phyloP scores from a whole-genome alignment of 1,140 invertebrate species.

The Nephila pilipes region DNA sequence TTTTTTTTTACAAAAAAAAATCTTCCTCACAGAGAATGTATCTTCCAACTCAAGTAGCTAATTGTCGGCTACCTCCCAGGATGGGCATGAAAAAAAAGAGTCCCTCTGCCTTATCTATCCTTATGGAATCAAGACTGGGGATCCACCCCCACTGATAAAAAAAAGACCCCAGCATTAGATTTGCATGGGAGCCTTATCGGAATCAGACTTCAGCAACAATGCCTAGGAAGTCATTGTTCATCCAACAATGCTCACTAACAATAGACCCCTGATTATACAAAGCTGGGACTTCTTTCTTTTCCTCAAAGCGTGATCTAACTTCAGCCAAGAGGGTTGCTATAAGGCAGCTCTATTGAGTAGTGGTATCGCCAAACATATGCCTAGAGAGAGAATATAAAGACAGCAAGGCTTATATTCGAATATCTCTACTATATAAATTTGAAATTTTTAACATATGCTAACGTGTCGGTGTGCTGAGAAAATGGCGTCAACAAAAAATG shows the following conservation, averaged over 20 bases:
- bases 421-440: no score
- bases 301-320: conserved; percentile 53
- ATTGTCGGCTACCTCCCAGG: conserved; percentile 45
- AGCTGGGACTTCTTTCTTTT: conserved; percentile 24
- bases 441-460: no score
- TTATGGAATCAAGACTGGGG: conserved; percentile 24
- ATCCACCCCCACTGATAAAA: conserved; percentile 13
- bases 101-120: conserved; percentile 39
- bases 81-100: conserved; percentile 31
- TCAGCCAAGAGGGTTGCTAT: conserved; percentile 21
- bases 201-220: conserved; percentile 59
- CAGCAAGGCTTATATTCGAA: no score
- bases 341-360: not conserved
- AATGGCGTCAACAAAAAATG: no score
- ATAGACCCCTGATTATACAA: conserved; percentile 51
- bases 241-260: conserved; percentile 48
- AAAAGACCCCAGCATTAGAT: conserved; percentile 19
- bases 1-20: not conserved
- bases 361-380: conserved; percentile 3
- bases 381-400: not conserved
- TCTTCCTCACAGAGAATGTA: not conserved
- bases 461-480: no score
- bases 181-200: conserved; percentile 65
- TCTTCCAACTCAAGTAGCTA: conserved; percentile 51
- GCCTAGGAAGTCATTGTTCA: conserved; percentile 63